phyloP scores from a whole-genome alignment of 2,888 invertebrate genomes.

The Cryptus viduatorius region DNA sequence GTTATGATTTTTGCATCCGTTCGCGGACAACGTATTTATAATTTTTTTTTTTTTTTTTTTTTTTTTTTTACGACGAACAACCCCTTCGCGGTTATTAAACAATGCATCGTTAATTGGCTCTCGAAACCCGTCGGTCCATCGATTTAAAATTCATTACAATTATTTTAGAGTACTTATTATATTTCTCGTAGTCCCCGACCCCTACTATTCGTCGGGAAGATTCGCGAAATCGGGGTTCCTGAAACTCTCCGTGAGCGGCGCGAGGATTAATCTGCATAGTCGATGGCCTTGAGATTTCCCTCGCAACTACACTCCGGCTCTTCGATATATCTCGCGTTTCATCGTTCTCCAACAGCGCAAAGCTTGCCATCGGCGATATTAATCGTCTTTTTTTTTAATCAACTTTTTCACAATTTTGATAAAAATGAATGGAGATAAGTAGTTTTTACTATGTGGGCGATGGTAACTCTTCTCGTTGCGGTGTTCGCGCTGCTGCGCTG shows the following conservation, averaged over 20 bases:
- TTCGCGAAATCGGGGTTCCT: constrained; percentile 39
- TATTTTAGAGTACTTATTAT: background rate
- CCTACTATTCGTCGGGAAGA: background rate
- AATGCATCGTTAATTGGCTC: background rate
- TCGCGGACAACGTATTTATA: constrained; percentile 55
- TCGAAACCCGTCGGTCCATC: background rate
- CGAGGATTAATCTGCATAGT: constrained; percentile 62
- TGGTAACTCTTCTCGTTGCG: constrained; percentile 31
- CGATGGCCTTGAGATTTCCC: constrained; percentile 60
- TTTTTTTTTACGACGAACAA: background rate
- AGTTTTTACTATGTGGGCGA: constrained; percentile 11
- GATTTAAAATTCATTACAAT: background rate
- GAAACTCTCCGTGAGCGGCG: constrained; percentile 39
- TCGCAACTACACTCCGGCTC: background rate
- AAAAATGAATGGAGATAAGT: background rate
- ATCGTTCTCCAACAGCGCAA: background rate
- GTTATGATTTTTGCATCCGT: constrained; percentile 75
- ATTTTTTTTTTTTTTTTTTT: constrained; percentile 38
- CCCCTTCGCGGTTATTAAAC: background rate
- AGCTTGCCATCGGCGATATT: background rate
- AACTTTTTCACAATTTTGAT: background rate
- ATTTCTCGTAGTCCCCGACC: background rate
- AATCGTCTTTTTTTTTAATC: background rate
- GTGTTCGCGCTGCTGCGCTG: constrained; percentile 39
- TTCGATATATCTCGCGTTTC: background rate